phyloP scores from a whole-genome alignment of 2,113 vertebrate species.

The Prochilodus magdalenae region DNA sequence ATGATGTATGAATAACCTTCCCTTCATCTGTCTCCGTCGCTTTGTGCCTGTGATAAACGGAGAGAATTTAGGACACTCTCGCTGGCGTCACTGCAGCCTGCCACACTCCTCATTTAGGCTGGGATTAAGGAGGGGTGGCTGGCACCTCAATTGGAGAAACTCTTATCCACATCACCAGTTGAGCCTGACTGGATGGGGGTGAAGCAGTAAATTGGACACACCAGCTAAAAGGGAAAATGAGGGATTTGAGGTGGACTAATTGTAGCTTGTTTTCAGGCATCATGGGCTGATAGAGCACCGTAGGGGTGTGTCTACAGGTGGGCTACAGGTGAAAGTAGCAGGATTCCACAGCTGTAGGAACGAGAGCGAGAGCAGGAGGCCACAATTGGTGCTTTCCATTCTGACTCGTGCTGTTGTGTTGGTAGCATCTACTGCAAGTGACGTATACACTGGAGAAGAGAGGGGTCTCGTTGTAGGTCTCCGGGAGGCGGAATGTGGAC shows the following conservation, averaged over 20 bases:
- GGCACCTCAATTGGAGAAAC: conserved; percentile 1
- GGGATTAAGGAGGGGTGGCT: conserved; percentile 34
- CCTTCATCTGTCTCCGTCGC: conserved; percentile 2
- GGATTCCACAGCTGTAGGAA: too few relatives aligned
- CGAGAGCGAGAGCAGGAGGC: too few relatives aligned
- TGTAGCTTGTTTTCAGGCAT: neutral
- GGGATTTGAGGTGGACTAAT: neutral
- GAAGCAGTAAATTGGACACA: neutral
- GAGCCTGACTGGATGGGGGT: conserved; percentile 28
- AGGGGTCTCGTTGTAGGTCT: too few relatives aligned
- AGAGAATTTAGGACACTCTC: conserved; percentile 5
- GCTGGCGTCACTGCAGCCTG: neutral
- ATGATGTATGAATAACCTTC: conserved; percentile 19
- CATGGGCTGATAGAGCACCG: neutral
- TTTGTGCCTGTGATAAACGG: conserved; percentile 14
- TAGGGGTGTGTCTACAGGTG: too few relatives aligned
- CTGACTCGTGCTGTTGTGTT: too few relatives aligned
- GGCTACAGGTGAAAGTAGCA: too few relatives aligned
- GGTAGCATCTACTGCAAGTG: too few relatives aligned
- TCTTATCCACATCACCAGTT: conserved; percentile 31
- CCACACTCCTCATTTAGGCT: conserved; percentile 10
- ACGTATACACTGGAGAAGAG: too few relatives aligned
- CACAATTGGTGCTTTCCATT: too few relatives aligned
- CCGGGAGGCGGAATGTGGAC: too few relatives aligned
- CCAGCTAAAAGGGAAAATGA: neutral